phyloP scores from a whole-genome alignment of 1,140 invertebrate genomes.

The Neoseiulus cucumeris region DNA sequence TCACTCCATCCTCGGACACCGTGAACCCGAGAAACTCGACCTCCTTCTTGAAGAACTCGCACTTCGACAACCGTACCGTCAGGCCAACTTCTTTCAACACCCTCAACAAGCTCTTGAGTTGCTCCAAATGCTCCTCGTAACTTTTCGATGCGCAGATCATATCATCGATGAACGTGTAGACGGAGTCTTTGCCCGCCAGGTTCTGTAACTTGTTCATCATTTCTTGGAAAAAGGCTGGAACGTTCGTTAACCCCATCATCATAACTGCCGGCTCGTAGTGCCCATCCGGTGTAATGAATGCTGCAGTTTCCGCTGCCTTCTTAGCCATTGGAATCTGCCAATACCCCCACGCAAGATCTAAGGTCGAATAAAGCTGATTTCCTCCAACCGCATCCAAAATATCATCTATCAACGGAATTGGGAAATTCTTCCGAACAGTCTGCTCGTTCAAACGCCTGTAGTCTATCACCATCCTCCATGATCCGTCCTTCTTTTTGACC shows the following conservation, averaged over 20 bases:
- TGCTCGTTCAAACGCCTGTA: conserved; percentile 30
- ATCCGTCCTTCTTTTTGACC: conserved; percentile 32
- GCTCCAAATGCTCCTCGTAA: neutral
- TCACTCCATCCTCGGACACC: too few species aligned
- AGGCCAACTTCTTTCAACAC: neutral
- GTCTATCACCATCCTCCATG: conserved; percentile 31
- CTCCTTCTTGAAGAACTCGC: neutral
- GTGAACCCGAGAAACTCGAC: too few species aligned
- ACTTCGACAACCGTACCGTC: neutral
- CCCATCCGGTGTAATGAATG: neutral
- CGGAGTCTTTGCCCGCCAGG: neutral
- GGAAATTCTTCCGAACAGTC: too few species aligned
- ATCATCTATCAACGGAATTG: neutral
- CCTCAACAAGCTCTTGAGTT: neutral
- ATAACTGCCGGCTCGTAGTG: neutral
- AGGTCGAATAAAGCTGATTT: neutral
- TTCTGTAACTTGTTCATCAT: neutral
- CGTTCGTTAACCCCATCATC: neutral
- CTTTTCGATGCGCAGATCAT: neutral
- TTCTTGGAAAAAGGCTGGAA: neutral
- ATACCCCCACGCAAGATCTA: conserved; percentile 12
- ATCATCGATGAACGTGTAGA: neutral
- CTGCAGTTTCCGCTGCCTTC: neutral
- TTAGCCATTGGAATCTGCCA: neutral
- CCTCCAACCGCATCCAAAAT: neutral